Conservation (phyloP, 2,888 invertebrate species). For the Acanthosoma haemorrhoidale region DNA sequence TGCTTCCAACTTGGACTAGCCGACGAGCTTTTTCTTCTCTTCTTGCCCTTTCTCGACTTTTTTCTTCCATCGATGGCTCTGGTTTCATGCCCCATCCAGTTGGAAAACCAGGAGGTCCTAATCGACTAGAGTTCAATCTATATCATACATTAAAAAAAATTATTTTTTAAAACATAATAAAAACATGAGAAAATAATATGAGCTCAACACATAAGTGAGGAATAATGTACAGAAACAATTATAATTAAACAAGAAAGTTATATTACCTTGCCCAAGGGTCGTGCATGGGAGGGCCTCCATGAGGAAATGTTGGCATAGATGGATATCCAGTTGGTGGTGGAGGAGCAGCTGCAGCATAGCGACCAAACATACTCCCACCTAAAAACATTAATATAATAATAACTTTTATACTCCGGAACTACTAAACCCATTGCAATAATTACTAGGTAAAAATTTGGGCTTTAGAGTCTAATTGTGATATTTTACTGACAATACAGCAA, state of each 20-base stretch:
- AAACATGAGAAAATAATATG: too few relatives aligned
- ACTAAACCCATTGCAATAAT: too few relatives aligned
- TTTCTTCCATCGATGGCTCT: slow-evolving; percentile 54
- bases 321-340: slow-evolving; percentile 59
- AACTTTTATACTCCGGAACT: too few relatives aligned
- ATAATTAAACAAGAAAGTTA: slow-evolving; percentile 6
- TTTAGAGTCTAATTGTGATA: too few relatives aligned
- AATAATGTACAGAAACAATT: not conserved
- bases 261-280: slow-evolving; percentile 65
- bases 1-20: slow-evolving; percentile 42
- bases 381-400: too few relatives aligned
- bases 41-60: slow-evolving; percentile 46
- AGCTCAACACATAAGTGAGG: not conserved
- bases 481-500: too few relatives aligned
- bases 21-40: slow-evolving; percentile 49
- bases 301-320: slow-evolving; percentile 56
- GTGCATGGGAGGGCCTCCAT: slow-evolving; percentile 50
- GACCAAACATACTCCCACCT: slow-evolving; percentile 57
- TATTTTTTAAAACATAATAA: too few relatives aligned
- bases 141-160: not conserved
- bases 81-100: slow-evolving; percentile 58
- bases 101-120: slow-evolving; percentile 43
- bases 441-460: too few relatives aligned
- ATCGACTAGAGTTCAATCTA: slow-evolving; percentile 56
- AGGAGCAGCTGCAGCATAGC: slow-evolving; percentile 65